These are phyloP conservation scores for Sebastes minor DNA, from an alignment of 2,797 vertebrate species.

Conservation along the genomic window DNA sequence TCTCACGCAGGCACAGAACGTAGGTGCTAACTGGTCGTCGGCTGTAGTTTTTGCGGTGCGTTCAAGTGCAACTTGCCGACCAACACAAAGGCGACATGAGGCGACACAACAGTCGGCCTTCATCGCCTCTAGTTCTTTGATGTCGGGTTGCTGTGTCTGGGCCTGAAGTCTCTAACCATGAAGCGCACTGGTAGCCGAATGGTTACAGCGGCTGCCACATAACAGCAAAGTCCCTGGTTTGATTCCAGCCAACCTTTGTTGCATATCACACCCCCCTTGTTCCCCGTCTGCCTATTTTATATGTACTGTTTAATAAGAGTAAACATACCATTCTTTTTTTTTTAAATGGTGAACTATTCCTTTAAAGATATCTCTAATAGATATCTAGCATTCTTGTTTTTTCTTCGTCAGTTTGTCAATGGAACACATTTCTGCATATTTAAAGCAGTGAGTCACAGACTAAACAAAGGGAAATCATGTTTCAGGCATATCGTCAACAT, in stretches of 20 bases:
- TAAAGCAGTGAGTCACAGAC: slow-evolving; percentile 16
- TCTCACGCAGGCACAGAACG: accelerated
- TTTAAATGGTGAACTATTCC: background rate
- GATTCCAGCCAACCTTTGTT: background rate
- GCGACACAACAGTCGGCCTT: too few relatives aligned
- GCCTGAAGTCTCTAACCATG: background rate
- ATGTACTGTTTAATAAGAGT: background rate
- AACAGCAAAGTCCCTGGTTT: background rate
- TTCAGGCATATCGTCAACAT: slow-evolving; percentile 18
- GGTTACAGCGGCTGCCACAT: background rate
- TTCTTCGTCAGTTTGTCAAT: background rate
- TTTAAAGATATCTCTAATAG: background rate
- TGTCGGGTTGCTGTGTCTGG: too few relatives aligned
- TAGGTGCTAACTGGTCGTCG: accelerated
- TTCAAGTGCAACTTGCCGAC: too few relatives aligned
- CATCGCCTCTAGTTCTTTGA: too few relatives aligned
- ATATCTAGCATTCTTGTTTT: background rate
- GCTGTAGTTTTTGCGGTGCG: too few relatives aligned
- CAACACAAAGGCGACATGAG: too few relatives aligned
- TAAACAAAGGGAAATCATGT: slow-evolving; percentile 38
- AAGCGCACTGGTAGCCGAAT: background rate
- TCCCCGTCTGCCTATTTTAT: background rate
- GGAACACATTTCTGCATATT: slow-evolving; percentile 21
- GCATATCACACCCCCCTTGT: background rate
- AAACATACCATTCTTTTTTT: background rate